Base-by-base conservation (phyloP, 2,888 invertebrate species). In the Tachina grossa region DNA sequence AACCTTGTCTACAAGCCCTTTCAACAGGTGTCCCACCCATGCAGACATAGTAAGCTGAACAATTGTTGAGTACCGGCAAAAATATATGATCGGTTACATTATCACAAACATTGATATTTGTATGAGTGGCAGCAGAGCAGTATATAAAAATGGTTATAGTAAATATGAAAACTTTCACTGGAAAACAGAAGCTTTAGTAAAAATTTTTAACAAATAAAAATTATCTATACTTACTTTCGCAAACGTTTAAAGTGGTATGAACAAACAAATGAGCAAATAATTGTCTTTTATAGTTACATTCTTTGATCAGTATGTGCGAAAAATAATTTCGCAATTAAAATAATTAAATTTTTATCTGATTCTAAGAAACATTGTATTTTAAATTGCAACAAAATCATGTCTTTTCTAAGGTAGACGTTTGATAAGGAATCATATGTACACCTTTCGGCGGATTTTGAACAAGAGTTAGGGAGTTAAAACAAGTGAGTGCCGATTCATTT, bases 21-120 rank as follows among this genome's bases (percentile, higher is more conserved):
- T 49, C 14, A 0, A 91, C 49, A 3, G 90, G 77, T 4, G 55
- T 71, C 14, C 83, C 49, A 85, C 88, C 80, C 75, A 89, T 59
- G 69, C 92, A 92, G 9, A 90, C 81, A 74, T 87, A 86, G 57
- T 92, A 92, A 9, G 87, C 11, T 19, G 80, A 49, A 22, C 89
- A 89, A 59, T 88, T 81, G 2, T 81, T 68, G 9, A 88, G 47
- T 66, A 85, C 65, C 3, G 89, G 87, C 9, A 89, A 41, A 47
- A 89, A 89, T 0, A 88, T 53, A 9, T 80, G 84, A 83, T 89
- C 74, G 1, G 49, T 45, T 3, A 87, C 88, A 43, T 74, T 71
- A 1, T 65, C 59, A 51, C 90, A 90, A 31, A 89, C 49, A 43
- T 84, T 78, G 9, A 72, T 31, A 22, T 75, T n/a, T 8, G 10